Evolutionary conservation across 2,888 invertebrate genomes (phyloP), one percentile per base, ranked within the genome.

Genomic region (Zaprionus bogoriensis): DNA sequence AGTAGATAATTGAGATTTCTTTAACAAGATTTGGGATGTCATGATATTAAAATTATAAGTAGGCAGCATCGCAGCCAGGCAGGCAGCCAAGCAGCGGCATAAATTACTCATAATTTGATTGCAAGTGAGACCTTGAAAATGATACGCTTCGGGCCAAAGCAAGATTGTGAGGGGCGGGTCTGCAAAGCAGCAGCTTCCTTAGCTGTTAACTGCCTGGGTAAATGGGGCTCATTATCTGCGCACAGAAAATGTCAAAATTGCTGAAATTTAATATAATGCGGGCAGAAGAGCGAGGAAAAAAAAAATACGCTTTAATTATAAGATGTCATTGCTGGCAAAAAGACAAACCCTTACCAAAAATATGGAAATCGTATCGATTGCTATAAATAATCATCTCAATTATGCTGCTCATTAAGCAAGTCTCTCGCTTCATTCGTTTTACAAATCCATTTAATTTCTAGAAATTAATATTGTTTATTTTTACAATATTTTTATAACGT

Each of bases 1-100:
- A 74, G 86, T 86, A 86, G 81, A 87, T 82, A 82, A 82, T 82
- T 82, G 84, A 86, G 87, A 80, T 80, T 80, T 85, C 80, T 85
- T 76, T 76, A 85, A 82, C 83, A 79, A 80, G 80, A 80, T 80
- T 80, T 76, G 58, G 85, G 68, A 68, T 79, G 85, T 84, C 85
- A 75, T 59, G 74, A 66, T 74, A 80, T 82, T 76, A 74, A 79
- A 79, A 74, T 80, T 76, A 79, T 78, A 64, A 64, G 62, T 65
- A 63, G 71, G 67, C 59, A 46, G 45, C 50, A n/a, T n/a, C n/a
- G 53, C 46, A 23, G 46, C n/a, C n/a, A n/a, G n/a, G n/a, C n/a
- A n/a, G 46, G 52, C 20, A 53, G 23, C 20, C 41, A 45, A 48
- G 41, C 74, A 67, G 45, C 73, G 74, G 62, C 77, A 83, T 74